These are phyloP conservation scores for Caenorhabditis parvicauda DNA, from an alignment of 2,888 invertebrate species.

Conservation along the genomic window DNA sequence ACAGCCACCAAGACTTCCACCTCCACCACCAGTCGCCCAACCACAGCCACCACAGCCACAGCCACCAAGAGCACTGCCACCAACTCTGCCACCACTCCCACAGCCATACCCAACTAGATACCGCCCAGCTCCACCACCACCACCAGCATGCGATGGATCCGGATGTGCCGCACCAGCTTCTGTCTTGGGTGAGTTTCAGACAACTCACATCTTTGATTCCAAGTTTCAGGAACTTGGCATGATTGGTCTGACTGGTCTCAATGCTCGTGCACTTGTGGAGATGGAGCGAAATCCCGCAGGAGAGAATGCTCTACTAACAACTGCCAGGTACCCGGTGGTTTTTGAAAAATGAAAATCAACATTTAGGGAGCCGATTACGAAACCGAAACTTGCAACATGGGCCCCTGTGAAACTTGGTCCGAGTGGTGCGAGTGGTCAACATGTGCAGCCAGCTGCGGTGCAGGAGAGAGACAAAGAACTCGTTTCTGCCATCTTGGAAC, in stretches of 20 bases:
- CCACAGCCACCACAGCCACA: constrained; percentile 1
- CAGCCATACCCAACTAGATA: constrained; percentile 31
- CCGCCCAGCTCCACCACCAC: constrained; percentile 48
- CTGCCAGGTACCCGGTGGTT: constrained; percentile 30
- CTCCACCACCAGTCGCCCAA: background rate
- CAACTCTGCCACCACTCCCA: constrained; percentile 30
- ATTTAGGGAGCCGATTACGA: constrained; percentile 41
- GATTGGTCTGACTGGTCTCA: constrained; percentile 54
- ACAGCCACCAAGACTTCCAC: background rate
- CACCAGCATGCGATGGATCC: constrained; percentile 45
- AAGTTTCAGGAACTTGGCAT: constrained; percentile 35
- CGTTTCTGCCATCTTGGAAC: constrained; percentile 54
- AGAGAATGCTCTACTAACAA: constrained; percentile 45
- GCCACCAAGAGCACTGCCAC: constrained; percentile 11
- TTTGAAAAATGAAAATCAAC: background rate
- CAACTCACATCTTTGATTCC: background rate
- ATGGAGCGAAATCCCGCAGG: constrained; percentile 44
- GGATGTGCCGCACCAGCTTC: constrained; percentile 38
- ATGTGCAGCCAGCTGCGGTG: constrained; percentile 43
- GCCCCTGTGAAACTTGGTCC: constrained; percentile 52
- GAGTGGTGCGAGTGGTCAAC: constrained; percentile 57
- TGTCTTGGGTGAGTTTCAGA: constrained; percentile 19
- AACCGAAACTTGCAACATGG: constrained; percentile 42
- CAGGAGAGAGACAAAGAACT: constrained; percentile 44
- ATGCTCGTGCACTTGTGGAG: constrained; percentile 52